phyloP scores from a whole-genome alignment of 64 coral and sea anemone genomes.

The Pachyseris speciosa region DNA sequence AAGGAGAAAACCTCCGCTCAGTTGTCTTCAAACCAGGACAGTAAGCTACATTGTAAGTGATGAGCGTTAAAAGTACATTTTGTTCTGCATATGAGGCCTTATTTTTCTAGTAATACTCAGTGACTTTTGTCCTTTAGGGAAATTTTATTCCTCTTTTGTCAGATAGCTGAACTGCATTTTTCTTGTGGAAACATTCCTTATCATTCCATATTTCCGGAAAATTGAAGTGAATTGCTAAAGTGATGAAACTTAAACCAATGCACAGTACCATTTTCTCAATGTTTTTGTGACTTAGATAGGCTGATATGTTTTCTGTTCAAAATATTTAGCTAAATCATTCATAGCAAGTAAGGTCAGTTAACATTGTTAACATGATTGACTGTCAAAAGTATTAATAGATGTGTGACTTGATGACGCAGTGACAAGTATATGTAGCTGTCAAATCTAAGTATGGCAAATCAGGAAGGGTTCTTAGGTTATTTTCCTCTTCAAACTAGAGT shows the following conservation, averaged over 20 bases:
- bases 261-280: background rate
- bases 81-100: background rate
- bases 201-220: background rate
- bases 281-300: background rate
- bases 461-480: no score
- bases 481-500: no score
- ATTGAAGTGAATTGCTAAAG: no score
- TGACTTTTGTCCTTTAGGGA: background rate
- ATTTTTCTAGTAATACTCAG: background rate
- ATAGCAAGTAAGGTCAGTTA: background rate
- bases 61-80: background rate
- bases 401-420: no score
- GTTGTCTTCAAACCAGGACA: slow-evolving; percentile 8
- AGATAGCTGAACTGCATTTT: background rate
- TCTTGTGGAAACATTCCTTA: background rate
- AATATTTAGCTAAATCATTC: background rate
- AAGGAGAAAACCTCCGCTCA: slow-evolving; percentile 4
- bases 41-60: slow-evolving; percentile 43
- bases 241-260: no score
- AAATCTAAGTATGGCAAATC: no score
- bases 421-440: no score
- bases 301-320: background rate
- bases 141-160: background rate
- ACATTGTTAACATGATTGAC: background rate
- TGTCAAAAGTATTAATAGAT: background rate